Percentiles rank a stretch among this genome's conserved stretches.
Conservation (phyloP, 2,888 invertebrate species). For the Nephrotoma guestfalica region DNA sequence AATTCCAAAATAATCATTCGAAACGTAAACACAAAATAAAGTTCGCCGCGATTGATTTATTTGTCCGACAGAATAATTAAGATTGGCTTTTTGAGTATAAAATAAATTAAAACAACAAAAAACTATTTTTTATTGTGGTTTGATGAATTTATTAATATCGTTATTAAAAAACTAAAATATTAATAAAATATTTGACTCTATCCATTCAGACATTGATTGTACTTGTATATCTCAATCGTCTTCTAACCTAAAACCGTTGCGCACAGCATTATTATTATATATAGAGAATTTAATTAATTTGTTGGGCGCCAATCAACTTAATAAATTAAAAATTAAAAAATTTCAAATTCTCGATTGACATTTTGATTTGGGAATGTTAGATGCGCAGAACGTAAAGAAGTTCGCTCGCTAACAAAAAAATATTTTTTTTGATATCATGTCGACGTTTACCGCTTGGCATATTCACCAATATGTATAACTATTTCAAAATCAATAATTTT, state of each 20-base stretch:
- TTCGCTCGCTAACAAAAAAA: background rate
- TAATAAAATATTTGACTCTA: background rate
- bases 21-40: background rate
- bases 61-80: conserved; percentile 2
- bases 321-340: background rate
- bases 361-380: background rate
- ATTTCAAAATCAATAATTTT: background rate
- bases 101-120: background rate
- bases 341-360: background rate
- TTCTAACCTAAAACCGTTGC: background rate
- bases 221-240: background rate
- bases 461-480: background rate
- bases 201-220: background rate
- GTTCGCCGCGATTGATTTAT: conserved; percentile 1
- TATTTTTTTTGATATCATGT: background rate
- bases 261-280: background rate
- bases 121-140: too few species aligned
- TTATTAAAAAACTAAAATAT: background rate
- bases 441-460: background rate
- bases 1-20: background rate
- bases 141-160: background rate
- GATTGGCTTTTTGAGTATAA: background rate
- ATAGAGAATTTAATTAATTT: background rate
- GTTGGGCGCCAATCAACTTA: background rate
- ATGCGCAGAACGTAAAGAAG: background rate